Conservation (phyloP, 2,888 invertebrate genomes). For the Lithophane socia region DNA sequence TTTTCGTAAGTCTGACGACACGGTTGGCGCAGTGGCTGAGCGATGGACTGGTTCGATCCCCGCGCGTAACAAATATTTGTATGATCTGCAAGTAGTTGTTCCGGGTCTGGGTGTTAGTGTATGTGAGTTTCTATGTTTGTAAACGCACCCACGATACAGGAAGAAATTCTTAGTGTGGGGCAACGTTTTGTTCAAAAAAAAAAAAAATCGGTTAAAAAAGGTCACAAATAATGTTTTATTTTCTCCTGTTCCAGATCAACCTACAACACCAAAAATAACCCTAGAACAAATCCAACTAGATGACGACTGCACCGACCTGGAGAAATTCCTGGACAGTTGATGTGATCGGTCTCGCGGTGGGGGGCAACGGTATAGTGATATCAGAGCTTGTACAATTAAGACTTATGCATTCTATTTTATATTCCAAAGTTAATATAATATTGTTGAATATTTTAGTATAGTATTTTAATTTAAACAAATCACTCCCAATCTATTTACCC, state of each 20-base stretch:
- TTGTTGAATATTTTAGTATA: slow-evolving; percentile 72
- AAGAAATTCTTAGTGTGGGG: too few species aligned
- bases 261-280: slow-evolving; percentile 75
- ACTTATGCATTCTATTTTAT: slow-evolving; percentile 71
- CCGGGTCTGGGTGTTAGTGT: too few species aligned
- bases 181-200: too few species aligned
- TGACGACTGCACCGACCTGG: slow-evolving; percentile 80
- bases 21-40: too few species aligned
- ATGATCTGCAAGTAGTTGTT: too few species aligned
- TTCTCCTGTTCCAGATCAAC: slow-evolving; percentile 71
- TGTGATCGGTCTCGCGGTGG: slow-evolving; percentile 30
- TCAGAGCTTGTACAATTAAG: slow-evolving; percentile 77
- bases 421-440: slow-evolving; percentile 79
- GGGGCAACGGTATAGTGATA: slow-evolving; percentile 51
- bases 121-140: too few species aligned
- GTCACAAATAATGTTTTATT: background rate
- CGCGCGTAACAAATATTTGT: too few species aligned
- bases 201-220: background rate
- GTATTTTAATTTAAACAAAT: slow-evolving; percentile 30
- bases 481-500: background rate
- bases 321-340: slow-evolving; percentile 86
- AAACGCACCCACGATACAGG: too few species aligned
- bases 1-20: too few species aligned
- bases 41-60: too few species aligned
- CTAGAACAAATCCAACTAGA: slow-evolving; percentile 86